Conservation (phyloP, 2,113 vertebrate species). For the western clawed frog (Xenopus tropicalis) region UCB_Xtro_10.0 CM004450.2:120065501-120066000, state of each 20-base stretch:
- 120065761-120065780: slow-evolving; percentile 53
- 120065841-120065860: slow-evolving; percentile 2
- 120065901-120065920: background rate
- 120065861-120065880: fast-evolving
- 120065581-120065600: too few species aligned
- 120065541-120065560: too few species aligned
- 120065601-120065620: background rate
- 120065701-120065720: slow-evolving; percentile 33
- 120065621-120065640: slow-evolving; percentile 16
- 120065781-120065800: slow-evolving; percentile 32
- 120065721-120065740: slow-evolving; percentile 38
- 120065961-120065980: slow-evolving; percentile 48
- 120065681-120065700: slow-evolving; percentile 38
- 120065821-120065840: slow-evolving; percentile 39
- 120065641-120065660: slow-evolving; percentile 32
- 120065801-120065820: slow-evolving; percentile 45
- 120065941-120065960: slow-evolving; percentile 45
- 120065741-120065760: slow-evolving; percentile 19
- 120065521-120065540: too few species aligned
- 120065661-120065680: slow-evolving; percentile 26
- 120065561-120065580: too few species aligned
- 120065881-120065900: slow-evolving; percentile 43
- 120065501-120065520: too few species aligned
- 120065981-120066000: slow-evolving; percentile 41
- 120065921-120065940: slow-evolving; percentile 22